Evolutionary conservation across 1,140 invertebrate genomes (phyloP), one percentile per base, ranked within the genome.

Genomic region (Apocrypta bakeri): DNA sequence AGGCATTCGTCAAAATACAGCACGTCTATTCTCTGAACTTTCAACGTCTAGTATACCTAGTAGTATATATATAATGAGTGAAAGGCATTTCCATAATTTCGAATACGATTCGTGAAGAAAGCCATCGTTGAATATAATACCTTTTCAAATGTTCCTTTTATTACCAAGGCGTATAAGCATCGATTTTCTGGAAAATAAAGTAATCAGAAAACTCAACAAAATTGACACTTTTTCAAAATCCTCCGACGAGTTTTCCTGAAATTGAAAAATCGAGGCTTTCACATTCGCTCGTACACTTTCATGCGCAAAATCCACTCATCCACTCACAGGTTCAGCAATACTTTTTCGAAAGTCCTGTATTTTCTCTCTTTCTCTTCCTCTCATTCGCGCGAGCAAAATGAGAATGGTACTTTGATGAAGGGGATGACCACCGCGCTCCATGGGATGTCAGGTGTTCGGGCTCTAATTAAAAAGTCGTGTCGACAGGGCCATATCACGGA

Each of bases 391-490:
- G 40, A 86, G 87, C 86, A 87, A 91, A 90, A 91, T 90, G 89
- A 88, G 89, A 91, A 91, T 91, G 89, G 90, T 88, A 89, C 88
- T 91, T 91, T 90, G 90, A 91, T 91, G 89, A 90, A 91, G 90
- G 90, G 90, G 87, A 88, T 85, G 87, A 88, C 48, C 0, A 21
- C 48, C 48, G 48, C 48, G 14, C 85, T 84, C 85, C 86, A 86
- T 80, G 86, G 86, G 87, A 90, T 90, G 90, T 92, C 90, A 90
- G 90, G 91, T 92, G 89, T 87, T 88, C 86, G 87, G 83, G 87
- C 89, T 92, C 90, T 92, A 92, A 92, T 92, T 92, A 92, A 92
- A 92, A 92, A 92, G 90, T 90, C 90, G 89, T 92, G 91, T 92
- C 88, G 87, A 86, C 86, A 83, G 85, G 61, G 87, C 87, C 90